These are phyloP conservation scores for Perdita meconis DNA, from an alignment of 2,888 invertebrate species.

Conservation along the genomic window DNA sequence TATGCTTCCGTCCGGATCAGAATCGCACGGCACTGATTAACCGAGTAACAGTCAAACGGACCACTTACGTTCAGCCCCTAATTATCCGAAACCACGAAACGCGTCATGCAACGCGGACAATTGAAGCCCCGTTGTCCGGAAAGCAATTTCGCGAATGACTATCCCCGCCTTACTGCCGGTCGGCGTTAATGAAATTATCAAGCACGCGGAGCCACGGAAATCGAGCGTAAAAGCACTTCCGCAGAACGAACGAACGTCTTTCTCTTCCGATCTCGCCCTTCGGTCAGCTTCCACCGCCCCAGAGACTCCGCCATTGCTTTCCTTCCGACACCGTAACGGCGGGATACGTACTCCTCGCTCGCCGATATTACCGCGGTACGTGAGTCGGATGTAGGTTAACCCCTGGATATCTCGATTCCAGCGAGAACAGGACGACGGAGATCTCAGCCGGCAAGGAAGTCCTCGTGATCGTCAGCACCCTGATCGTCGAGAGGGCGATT, in stretches of 20 bases:
- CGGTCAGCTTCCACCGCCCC: background rate
- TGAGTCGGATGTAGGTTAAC: constrained; percentile 33
- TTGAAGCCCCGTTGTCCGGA: background rate
- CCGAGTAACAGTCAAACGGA: background rate
- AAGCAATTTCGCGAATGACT: constrained; percentile 16
- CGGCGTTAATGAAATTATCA: constrained; percentile 37
- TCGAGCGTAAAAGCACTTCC: background rate
- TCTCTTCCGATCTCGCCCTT: background rate
- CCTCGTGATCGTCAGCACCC: constrained; percentile 84
- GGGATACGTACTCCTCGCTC: constrained; percentile 3
- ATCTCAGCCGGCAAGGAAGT: constrained; percentile 80
- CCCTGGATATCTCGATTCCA: constrained; percentile 67
- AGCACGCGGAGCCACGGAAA: too few relatives aligned
- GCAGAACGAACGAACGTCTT: background rate
- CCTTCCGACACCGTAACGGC: background rate
- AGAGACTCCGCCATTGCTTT: background rate
- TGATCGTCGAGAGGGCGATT: constrained; percentile 86
- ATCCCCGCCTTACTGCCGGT: background rate
- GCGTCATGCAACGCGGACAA: background rate
- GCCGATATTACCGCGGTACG: constrained; percentile 27
- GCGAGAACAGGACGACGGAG: constrained; percentile 84
- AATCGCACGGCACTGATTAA: background rate
- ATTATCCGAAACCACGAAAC: background rate
- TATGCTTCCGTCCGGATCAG: too few relatives aligned
- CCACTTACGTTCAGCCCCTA: too few relatives aligned